Evolutionary conservation across 2,888 invertebrate species (phyloP).

Genomic region (Mythimna loreyi): DNA sequence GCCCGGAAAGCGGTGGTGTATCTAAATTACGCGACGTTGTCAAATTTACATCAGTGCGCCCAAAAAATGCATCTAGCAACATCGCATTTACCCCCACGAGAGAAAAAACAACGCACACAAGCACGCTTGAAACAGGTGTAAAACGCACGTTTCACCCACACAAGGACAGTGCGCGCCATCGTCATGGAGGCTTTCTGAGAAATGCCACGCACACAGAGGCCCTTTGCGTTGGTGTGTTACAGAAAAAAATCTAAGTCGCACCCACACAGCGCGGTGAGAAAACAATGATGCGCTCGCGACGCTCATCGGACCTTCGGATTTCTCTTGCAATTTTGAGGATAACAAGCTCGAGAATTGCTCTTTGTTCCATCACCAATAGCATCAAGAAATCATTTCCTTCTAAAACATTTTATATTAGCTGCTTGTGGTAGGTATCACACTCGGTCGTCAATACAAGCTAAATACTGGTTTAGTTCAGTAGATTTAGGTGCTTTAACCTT

Average conservation of each 20-base stretch:
- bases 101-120: constrained; percentile 67
- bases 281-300: constrained; percentile 75
- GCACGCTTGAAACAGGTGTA: constrained; percentile 76
- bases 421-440: background rate
- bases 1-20: constrained; percentile 62
- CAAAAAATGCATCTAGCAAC: constrained; percentile 87
- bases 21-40: constrained; percentile 87
- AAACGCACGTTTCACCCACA: constrained; percentile 71
- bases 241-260: constrained; percentile 78
- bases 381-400: background rate
- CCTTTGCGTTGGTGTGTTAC: constrained; percentile 62
- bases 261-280: constrained; percentile 70
- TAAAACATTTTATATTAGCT: background rate
- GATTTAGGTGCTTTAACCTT: background rate
- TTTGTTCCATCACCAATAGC: constrained; percentile 25
- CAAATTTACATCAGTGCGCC: constrained; percentile 82
- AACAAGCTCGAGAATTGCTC: constrained; percentile 25
- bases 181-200: constrained; percentile 75
- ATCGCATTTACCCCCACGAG: constrained; percentile 79
- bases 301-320: constrained; percentile 60
- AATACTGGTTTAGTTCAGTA: background rate
- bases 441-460: background rate
- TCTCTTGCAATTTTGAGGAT: constrained; percentile 68
- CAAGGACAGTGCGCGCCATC: constrained; percentile 51
- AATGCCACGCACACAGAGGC: constrained; percentile 71